Base-by-base conservation (phyloP, 2,797 vertebrate genomes). In the Falco rusticolus region DNA sequence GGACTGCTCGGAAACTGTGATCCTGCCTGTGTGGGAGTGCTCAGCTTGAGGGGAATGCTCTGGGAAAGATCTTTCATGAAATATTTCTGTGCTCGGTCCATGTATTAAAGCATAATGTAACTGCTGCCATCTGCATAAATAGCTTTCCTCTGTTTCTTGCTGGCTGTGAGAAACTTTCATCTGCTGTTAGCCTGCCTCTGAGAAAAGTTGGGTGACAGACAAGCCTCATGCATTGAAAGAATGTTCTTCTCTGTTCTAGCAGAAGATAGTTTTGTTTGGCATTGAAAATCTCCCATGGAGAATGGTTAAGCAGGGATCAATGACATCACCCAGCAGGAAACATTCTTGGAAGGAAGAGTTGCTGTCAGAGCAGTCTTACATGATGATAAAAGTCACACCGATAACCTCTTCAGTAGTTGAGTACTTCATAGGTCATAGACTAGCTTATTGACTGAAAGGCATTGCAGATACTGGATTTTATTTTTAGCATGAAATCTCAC, bases 221-320 rank as follows among this genome's bases (percentile, higher is more conserved):
- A 33, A 65, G 60, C 74, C 63, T 82, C 8, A 2, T 34, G 39
- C 69, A 41, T 76, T 71, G 48, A 56, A 91, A 66, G 61, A 93
- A 89, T 83, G 93, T 87, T 92, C 31, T 31, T 77, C 34, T 82
- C 74, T 92, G 72, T 86, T 94, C 65, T 81, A 57, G 74, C 53
- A 60, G 79, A 48, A 56, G 75, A 69, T 80, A 28, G 84, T 89
- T 96, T 91, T 83, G 65, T 90, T 94, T 91, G 85, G 87, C 85
- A 15, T 47, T 78, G 71, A 22, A 53, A 77, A 31, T 47, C 21
- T 65, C 47, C 83, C 17, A 3, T 21, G 61, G 64, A 85, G 78
- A 60, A 50, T 68, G 45, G 63, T 85, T 57, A 33, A 87, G 71
- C 37, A 43, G 76, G 65, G 87, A 64, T 90, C 76, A 68, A 11